phyloP scores from a whole-genome alignment of 2,888 invertebrate species.

The Drosophila conformis region DNA sequence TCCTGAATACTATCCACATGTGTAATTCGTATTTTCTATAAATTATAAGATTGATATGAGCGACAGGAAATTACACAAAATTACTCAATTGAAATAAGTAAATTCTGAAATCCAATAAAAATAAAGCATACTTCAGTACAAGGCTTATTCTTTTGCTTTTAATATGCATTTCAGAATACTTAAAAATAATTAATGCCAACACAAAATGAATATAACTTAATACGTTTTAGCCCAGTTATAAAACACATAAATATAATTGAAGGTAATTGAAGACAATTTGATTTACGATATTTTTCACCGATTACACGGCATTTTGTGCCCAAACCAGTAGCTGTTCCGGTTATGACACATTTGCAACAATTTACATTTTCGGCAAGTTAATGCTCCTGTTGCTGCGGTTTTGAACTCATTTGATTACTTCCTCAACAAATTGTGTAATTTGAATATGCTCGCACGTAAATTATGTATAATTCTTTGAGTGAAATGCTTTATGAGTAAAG shows the following conservation, averaged over 20 bases:
- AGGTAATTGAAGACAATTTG: background rate
- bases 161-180: background rate
- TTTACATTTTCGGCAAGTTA: slow-evolving; percentile 33
- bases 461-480: slow-evolving; percentile 20
- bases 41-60: background rate
- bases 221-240: background rate
- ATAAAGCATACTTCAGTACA: background rate
- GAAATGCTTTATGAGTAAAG: slow-evolving; percentile 33
- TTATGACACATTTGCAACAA: slow-evolving; percentile 19
- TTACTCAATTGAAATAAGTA: background rate
- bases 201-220: background rate
- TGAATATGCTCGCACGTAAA: slow-evolving; percentile 1
- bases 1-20: too few species aligned
- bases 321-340: slow-evolving; percentile 1
- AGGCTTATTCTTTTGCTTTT: background rate
- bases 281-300: background rate
- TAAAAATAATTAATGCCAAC: background rate
- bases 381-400: slow-evolving; percentile 20
- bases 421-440: slow-evolving; percentile 34
- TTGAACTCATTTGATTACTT: slow-evolving; percentile 35
- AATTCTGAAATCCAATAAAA: background rate
- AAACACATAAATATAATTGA: slow-evolving; percentile 1
- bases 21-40: background rate
- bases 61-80: background rate
- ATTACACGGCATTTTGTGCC: slow-evolving; percentile 2